Percentiles rank a stretch among this genome's conserved stretches.
Evolutionary conservation across 2,113 vertebrate genomes (phyloP).

Genomic region (Colinus virginianus): DNA sequence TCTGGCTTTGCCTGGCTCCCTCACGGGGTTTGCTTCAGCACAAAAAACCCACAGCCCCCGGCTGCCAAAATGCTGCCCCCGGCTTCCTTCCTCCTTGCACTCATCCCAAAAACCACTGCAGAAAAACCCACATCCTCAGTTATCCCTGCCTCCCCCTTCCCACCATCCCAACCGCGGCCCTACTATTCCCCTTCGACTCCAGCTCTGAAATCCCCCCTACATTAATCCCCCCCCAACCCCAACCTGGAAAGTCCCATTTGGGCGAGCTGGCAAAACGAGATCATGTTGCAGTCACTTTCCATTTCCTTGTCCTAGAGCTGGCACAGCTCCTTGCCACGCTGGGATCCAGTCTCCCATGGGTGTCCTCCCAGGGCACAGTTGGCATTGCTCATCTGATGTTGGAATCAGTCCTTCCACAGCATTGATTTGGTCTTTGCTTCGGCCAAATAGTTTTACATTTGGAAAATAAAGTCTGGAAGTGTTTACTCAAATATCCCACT

Average conservation of each 20-base stretch:
- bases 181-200: background rate
- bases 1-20: background rate
- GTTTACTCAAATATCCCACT: conserved; percentile 13
- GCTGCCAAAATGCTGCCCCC: background rate
- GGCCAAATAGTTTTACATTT: conserved; percentile 23
- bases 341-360: background rate
- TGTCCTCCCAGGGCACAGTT: accelerated
- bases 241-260: background rate
- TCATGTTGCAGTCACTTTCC: background rate
- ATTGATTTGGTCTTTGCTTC: background rate
- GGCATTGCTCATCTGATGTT: background rate
- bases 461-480: conserved; percentile 30
- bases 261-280: background rate
- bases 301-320: background rate
- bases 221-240: background rate
- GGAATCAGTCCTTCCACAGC: background rate
- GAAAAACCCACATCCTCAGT: background rate
- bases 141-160: background rate
- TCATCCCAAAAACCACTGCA: accelerated
- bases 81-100: background rate
- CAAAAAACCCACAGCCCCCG: background rate
- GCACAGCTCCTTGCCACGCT: background rate
- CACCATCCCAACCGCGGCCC: background rate
- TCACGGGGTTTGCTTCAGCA: background rate
- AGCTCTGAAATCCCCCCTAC: background rate